Evolutionary conservation across 2,113 vertebrate genomes (phyloP), one percentile per base, ranked within the genome.

Genomic region (Lophura nycthemera): DNA sequence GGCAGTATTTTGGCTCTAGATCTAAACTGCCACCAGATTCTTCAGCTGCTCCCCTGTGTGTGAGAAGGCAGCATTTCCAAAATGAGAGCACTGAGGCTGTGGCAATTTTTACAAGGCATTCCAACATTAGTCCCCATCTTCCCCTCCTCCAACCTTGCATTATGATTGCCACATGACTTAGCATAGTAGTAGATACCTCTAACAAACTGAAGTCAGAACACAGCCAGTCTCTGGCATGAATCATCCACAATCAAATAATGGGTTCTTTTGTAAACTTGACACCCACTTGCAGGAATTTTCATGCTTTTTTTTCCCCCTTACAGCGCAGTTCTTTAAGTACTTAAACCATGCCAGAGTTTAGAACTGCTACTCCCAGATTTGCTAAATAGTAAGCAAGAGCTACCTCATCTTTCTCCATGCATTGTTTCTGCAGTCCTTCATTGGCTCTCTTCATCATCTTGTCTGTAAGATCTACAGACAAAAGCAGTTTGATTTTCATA

Each of bases 371-470:
- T 13, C 54, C 27, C 36, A 84, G 43, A 69, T n/a, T 20, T 48
- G 32, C 65, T 77, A 78, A 83, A 67, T 27, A 38, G 4, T 61
- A 97, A 72, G 20, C 40, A 90, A 86, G 25, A 80, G 5, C 10
- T 98, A 99, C 99, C 98, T 98, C 95, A 74, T 98, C 98, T 86
- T 98, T 99, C 45, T 98, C 97, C 74, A 97, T 95, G 78, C 98
- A 98, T 21, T 98, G 96, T 34, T 95, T 96, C 94, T 98, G 91
- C 50, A 97, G 3, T 69, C n/a, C 84, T 84, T 96, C 95, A 40
- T 93, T 83, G n/a, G 59, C 38, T 91, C 75, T 93, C 84, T 93
- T 82, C 86, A 94, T 66, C 0, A 2, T 64, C 50, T 50, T 85
- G 29, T 71, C 85, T 19, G 7, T 34, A 66, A 86, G 65, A 74